phyloP scores from a whole-genome alignment of 2,797 vertebrate genomes.

The Odontamblyopus rebecca region DNA sequence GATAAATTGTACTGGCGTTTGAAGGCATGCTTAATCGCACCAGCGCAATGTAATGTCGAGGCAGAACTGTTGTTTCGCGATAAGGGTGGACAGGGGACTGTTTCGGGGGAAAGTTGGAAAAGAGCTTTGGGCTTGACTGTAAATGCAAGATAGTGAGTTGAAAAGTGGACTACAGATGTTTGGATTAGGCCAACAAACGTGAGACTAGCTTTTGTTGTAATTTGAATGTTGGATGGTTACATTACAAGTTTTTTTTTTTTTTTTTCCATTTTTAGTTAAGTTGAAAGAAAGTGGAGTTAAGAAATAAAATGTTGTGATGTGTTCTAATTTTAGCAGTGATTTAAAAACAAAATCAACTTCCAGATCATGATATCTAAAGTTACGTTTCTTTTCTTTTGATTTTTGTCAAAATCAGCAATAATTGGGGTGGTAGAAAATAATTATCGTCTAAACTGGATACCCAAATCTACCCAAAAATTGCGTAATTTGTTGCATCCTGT shows the following conservation, averaged over 20 bases:
- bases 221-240: background rate
- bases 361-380: background rate
- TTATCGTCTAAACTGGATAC: fast-evolving
- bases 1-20: slow-evolving; percentile 28
- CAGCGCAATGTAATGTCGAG: slow-evolving; percentile 14
- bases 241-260: background rate
- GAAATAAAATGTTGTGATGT: background rate
- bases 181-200: slow-evolving; percentile 5
- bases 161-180: slow-evolving; percentile 28
- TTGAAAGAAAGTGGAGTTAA: background rate
- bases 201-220: background rate
- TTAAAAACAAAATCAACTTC: background rate
- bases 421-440: background rate
- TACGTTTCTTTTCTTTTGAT: background rate
- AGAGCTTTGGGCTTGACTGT: background rate
- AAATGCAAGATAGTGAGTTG: background rate
- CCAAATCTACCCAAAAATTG: background rate
- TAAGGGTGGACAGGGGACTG: slow-evolving; percentile 3
- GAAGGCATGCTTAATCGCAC: slow-evolving; percentile 14
- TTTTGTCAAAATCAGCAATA: background rate
- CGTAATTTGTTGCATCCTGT: background rate
- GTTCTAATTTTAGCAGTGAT: background rate
- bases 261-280: background rate
- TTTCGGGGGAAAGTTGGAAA: slow-evolving; percentile 5
- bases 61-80: slow-evolving; percentile 12